Base-by-base conservation (phyloP, 2,888 invertebrate genomes). In the Drosophila kokeensis region DNA sequence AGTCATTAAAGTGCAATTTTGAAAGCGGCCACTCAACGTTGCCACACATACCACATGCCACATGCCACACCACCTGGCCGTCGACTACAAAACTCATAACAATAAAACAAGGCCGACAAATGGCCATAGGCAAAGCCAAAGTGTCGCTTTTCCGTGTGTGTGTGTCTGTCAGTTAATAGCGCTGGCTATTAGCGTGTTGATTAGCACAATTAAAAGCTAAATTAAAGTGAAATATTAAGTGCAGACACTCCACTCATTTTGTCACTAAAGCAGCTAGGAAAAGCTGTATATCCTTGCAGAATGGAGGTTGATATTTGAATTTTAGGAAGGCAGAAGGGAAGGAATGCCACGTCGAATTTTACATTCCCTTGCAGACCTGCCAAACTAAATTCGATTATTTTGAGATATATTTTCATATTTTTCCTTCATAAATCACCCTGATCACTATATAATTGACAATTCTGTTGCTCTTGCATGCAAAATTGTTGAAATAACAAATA, bases 1-100 rank as follows among this genome's bases (percentile, higher is more conserved):
- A 87, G 89, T 81, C 87, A 86, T 88, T 89, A 84, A 87, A 87
- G 79, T 86, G 82, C 85, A 89, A 87, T 87, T 87, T 86, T 81
- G 82, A 80, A 81, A 83, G 71, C 79, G 73, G 48, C 68, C 69
- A 66, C 64, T 52, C 61, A 62, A 42, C 67, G 53, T 58, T 42
- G 45, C 45, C 27, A 45, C 45, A 27, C 32, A 6, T 18, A 2
- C 34, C 38, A n/a, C 8, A 42, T 21, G 18, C 38, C 38, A 38
- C 18, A 30, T 18, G 8, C 36, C 13, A 4, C 59, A 13, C 49
- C 45, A 15, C 27, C n/a, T 67, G 74, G 64, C 77, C 64, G 55
- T 55, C 59, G 48, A 83, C 71, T 76, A 69, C 69, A 76, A 81
- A 76, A 68, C 78, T 74, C 80, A 87, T 89, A 89, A 85, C 89